Conservation (phyloP, 2,797 vertebrate species). For the Falco naumanni region DNA sequence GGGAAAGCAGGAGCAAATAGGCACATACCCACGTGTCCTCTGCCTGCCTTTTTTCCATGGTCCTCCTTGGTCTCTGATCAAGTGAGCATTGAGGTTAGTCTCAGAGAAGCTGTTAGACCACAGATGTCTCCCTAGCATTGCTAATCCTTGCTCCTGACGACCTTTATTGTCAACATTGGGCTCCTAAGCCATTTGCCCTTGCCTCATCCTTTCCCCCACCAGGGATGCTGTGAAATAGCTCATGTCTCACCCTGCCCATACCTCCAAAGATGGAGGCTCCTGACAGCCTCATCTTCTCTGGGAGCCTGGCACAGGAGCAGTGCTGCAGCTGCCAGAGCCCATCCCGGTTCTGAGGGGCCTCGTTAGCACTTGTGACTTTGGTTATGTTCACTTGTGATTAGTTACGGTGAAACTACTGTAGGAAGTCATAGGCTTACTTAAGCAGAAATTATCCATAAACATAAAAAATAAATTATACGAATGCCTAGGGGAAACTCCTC, state of each 20-base stretch:
- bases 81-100: accelerated
- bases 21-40: not conserved
- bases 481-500: not conserved
- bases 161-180: not conserved
- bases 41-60: not conserved
- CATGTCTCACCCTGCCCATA: not conserved
- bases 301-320: accelerated
- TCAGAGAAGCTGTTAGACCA: not conserved
- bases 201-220: not conserved
- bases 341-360: not conserved
- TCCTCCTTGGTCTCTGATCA: not conserved
- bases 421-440: not conserved
- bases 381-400: not conserved
- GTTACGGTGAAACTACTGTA: not conserved
- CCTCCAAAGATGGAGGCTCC: not conserved
- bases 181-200: not conserved
- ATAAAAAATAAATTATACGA: not conserved
- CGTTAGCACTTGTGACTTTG: not conserved
- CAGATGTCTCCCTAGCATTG: not conserved
- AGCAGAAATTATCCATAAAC: constrained; percentile 22
- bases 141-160: not conserved
- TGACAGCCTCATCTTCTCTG: not conserved
- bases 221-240: not conserved
- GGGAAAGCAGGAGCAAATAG: not conserved
- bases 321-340: not conserved